Base-by-base conservation (phyloP, 2,797 vertebrate genomes). In the Crocodylus rhombifer region DNA sequence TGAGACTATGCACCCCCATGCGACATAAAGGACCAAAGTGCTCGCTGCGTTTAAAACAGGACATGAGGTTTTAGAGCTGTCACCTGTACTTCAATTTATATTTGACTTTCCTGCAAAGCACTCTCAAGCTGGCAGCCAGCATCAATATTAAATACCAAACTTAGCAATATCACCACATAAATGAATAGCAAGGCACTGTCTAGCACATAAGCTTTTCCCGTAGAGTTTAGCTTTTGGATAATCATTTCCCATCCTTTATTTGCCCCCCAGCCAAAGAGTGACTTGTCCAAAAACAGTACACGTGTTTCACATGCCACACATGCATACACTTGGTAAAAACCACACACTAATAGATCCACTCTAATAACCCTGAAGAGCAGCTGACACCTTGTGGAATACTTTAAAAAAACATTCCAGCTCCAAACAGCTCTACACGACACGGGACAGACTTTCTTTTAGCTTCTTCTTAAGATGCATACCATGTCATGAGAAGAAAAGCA, bases 351-450 rank as follows among this genome's bases (percentile, higher is more conserved):
- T 36, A 88, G 89, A 69, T 4, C 77, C 21, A 33, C n/a, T 86
- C 92, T 76, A 88, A 75, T 36, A 86, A 73, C 77, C 81, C 60
- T 0, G 0, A 87, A 94, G 51, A 91, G 55, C 30, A 96, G 82
- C 25, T 69, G 94, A 81, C 78, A 92, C 21, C 77, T 81, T 26
- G 42, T 79, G 69, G 85, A 90, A 95, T 95, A 83, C 42, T 9
- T 42, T 0, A 42, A 82, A 76, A 95, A 73, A 73, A 1, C 13
- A 80, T 67, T 63, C 14, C 0, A n/a, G 71, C 90, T 76, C 67
- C 33, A 73, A 73, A 63, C n/a, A 77, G 21, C 77, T 89, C 87
- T 89, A 7, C 7, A 15, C 25, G 51, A 21, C 13, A 80, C 12
- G 1, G 0, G 14, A 16, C 63, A 33, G 13, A 5, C 4, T 86